A percentile compares a stretch with the other conserved stretches of the same genome.
Evolutionary conservation across 2,888 invertebrate species (phyloP).

Genomic region (Crepidodera aurea): DNA sequence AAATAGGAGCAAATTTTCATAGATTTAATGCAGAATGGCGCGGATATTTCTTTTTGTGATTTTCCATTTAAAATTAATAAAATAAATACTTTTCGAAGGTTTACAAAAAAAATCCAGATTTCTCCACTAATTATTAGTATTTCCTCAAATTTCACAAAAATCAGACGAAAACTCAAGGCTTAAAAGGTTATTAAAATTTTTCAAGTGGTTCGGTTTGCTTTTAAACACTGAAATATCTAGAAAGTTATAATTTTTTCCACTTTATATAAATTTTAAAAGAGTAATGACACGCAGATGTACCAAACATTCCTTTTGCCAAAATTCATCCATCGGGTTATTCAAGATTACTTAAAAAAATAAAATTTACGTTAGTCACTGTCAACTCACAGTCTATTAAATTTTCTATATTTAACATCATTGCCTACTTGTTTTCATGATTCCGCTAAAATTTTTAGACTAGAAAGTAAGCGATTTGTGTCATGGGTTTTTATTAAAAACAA

Average conservation of each 20-base stretch:
- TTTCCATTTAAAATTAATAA: too few species aligned
- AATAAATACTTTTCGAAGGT: too few species aligned
- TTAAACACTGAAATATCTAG: too few species aligned
- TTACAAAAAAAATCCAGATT: too few species aligned
- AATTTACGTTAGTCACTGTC: slow-evolving; percentile 4
- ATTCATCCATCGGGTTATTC: neutral
- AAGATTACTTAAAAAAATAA: neutral
- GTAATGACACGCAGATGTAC: slow-evolving; percentile 8
- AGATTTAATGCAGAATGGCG: too few species aligned
- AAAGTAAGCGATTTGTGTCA: neutral
- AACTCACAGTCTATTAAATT: neutral
- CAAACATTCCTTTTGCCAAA: slow-evolving; percentile 7
- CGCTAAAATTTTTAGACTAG: slow-evolving; percentile 15
- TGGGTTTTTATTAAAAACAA: neutral
- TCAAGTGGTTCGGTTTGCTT: too few species aligned
- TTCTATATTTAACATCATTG: neutral
- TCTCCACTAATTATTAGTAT: too few species aligned
- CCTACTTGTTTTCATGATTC: slow-evolving; percentile 21
- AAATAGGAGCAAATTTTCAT: too few species aligned
- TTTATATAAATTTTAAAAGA: neutral
- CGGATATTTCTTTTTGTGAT: too few species aligned
- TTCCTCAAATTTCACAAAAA: too few species aligned
- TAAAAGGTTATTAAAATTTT: too few species aligned
- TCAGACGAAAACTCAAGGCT: too few species aligned
- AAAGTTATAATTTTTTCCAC: neutral